A percentile compares a stretch with the other conserved stretches of the same genome.
These are phyloP conservation scores for Rhopalosiphum nymphaeae DNA, from an alignment of 2,888 invertebrate genomes.

Conservation along the genomic window DNA sequence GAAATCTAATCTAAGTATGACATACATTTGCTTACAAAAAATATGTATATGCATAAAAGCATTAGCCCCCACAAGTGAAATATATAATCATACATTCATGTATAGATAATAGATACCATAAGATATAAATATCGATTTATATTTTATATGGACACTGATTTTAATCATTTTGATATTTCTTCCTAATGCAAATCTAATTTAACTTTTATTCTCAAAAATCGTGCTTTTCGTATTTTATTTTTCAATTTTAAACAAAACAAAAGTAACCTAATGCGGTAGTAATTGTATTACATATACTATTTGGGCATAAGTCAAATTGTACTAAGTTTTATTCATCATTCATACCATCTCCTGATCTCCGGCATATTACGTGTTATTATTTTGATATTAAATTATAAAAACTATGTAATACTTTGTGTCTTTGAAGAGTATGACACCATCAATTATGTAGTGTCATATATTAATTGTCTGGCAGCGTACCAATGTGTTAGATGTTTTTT, in stretches of 20 bases:
- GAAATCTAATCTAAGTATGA: not conserved
- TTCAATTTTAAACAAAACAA: not conserved
- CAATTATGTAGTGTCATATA: not conserved
- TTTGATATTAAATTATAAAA: not conserved
- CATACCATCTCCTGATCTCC: not conserved
- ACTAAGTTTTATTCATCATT: not conserved
- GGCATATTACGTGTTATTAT: not conserved
- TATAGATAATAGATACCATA: too few relatives aligned
- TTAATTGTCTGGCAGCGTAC: slow-evolving; percentile 22
- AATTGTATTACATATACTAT: not conserved
- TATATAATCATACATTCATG: not conserved
- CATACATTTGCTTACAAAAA: not conserved
- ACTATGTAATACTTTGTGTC: not conserved
- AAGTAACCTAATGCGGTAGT: not conserved
- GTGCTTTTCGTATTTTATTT: not conserved
- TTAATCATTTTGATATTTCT: not conserved
- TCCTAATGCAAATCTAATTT: not conserved
- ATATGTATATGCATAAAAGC: not conserved
- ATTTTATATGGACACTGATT: not conserved
- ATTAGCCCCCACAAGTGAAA: not conserved
- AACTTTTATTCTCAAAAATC: not conserved
- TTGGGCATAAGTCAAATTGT: not conserved
- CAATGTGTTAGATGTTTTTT: slow-evolving; percentile 5
- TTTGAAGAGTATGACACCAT: not conserved
- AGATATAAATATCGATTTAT: not conserved